Conservation (phyloP, 2,113 vertebrate species). For the Psittacara wagleri region DNA sequence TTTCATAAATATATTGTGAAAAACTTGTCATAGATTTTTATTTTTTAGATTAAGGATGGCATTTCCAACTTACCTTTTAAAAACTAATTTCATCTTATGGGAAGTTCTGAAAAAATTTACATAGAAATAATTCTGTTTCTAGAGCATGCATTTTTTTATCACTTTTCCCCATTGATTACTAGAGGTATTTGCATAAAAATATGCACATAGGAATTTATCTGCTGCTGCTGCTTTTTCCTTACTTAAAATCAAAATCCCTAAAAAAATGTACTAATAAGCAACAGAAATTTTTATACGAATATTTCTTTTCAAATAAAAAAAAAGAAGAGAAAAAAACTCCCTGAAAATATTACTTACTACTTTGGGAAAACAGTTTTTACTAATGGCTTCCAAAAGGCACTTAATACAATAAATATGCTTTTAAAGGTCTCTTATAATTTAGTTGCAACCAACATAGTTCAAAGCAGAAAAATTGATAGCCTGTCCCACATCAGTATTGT, state of each 20-base stretch:
- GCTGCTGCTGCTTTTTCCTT: conserved; percentile 33
- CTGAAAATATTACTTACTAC: conserved; percentile 26
- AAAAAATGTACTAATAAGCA: conserved; percentile 40
- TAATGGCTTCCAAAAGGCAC: conserved; percentile 32
- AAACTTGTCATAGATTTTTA: background rate
- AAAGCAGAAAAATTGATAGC: conserved; percentile 38
- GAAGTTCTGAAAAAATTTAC: conserved; percentile 35
- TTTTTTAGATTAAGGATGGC: background rate
- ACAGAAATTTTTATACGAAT: background rate
- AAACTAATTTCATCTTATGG: conserved; percentile 33
- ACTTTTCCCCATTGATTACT: conserved; percentile 45
- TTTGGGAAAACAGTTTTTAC: conserved; percentile 45
- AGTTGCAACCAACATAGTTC: background rate
- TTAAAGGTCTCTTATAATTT: conserved; percentile 47
- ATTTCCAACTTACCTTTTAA: conserved; percentile 14
- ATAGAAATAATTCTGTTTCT: conserved; percentile 45
- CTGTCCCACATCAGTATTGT: background rate
- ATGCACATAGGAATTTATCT: conserved; percentile 11
- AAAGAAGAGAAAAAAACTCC: background rate
- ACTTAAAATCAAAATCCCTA: conserved; percentile 45
- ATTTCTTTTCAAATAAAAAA: conserved; percentile 47
- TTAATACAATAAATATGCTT: conserved; percentile 48
- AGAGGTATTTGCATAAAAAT: conserved; percentile 44
- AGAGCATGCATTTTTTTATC: conserved; percentile 36
- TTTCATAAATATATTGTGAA: background rate